These are phyloP conservation scores for Erynnis tages DNA, from an alignment of 2,888 invertebrate genomes.

Conservation along the genomic window DNA sequence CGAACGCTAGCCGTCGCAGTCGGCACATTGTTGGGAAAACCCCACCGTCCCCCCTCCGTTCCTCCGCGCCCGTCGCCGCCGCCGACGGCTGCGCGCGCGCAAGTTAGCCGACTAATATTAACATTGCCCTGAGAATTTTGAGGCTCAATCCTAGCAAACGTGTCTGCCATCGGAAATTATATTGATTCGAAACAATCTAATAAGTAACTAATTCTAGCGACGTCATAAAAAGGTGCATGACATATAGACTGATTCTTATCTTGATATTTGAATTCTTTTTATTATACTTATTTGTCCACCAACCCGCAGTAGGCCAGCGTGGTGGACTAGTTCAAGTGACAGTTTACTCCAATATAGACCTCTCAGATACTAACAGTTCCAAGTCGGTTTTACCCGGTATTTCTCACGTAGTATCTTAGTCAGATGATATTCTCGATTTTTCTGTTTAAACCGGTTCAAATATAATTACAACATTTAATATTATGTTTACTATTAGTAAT, in stretches of 20 bases:
- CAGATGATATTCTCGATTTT: slow-evolving; percentile 9
- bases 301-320: too few species aligned
- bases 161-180: too few species aligned
- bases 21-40: slow-evolving; percentile 77
- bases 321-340: too few species aligned
- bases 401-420: slow-evolving; percentile 5
- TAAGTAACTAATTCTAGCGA: too few species aligned
- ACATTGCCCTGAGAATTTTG: slow-evolving; percentile 17
- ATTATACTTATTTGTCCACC: too few species aligned
- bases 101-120: slow-evolving; percentile 24
- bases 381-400: slow-evolving; percentile 23
- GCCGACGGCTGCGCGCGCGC: slow-evolving; percentile 31
- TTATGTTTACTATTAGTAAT: not conserved
- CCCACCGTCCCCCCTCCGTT: slow-evolving; percentile 49
- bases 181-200: too few species aligned
- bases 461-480: not conserved
- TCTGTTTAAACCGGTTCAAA: slow-evolving; percentile 6
- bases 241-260: too few species aligned
- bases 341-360: not conserved
- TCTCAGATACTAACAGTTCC: not conserved
- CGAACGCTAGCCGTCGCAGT: slow-evolving; percentile 42
- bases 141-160: too few species aligned
- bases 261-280: too few species aligned
- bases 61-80: slow-evolving; percentile 32
- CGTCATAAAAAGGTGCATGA: too few species aligned